Conservation (phyloP, 2,797 vertebrate species). For the Acrossocheilus wenchowensis region DNA sequence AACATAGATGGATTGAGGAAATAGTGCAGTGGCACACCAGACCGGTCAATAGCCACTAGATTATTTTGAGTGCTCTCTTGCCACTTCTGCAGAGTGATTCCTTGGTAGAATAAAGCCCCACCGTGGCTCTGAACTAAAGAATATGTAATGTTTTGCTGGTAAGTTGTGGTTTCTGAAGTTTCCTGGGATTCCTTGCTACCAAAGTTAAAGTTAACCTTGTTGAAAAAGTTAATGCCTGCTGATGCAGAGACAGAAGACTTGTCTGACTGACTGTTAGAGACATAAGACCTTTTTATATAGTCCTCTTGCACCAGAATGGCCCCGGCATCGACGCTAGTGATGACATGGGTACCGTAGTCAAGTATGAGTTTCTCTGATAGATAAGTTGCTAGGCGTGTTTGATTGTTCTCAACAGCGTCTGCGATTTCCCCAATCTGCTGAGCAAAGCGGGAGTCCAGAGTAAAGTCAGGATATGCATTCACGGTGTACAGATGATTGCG, state of each 20-base stretch:
- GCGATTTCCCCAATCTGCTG: constrained; percentile 80
- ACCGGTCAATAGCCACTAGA: constrained; percentile 87
- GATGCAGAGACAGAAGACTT: constrained; percentile 70
- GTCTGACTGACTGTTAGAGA: constrained; percentile 70
- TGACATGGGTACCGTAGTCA: constrained; percentile 87
- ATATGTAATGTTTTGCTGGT: constrained; percentile 83
- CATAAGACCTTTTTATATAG: constrained; percentile 80
- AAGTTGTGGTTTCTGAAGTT: constrained; percentile 71
- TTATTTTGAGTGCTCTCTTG: constrained; percentile 86
- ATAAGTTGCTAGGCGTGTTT: constrained; percentile 81
- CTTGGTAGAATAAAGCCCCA: constrained; percentile 84
- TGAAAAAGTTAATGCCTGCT: constrained; percentile 80
- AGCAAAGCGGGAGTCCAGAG: constrained; percentile 78
- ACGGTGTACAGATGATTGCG: constrained; percentile 86
- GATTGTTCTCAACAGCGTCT: constrained; percentile 87
- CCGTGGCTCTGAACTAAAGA: constrained; percentile 85
- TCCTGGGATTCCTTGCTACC: constrained; percentile 55
- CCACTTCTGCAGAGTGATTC: constrained; percentile 90
- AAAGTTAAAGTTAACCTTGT: constrained; percentile 71
- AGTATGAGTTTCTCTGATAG: constrained; percentile 87
- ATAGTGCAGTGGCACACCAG: constrained; percentile 82
- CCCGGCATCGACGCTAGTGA: constrained; percentile 86
- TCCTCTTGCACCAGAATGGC: constrained; percentile 84
- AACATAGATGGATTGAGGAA: constrained; percentile 80
- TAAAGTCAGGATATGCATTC: constrained; percentile 77